A percentile compares a stretch with the other conserved stretches of the same genome.
phyloP scores from a whole-genome alignment of 2,888 invertebrate species.

The Eupeodes luniger region DNA sequence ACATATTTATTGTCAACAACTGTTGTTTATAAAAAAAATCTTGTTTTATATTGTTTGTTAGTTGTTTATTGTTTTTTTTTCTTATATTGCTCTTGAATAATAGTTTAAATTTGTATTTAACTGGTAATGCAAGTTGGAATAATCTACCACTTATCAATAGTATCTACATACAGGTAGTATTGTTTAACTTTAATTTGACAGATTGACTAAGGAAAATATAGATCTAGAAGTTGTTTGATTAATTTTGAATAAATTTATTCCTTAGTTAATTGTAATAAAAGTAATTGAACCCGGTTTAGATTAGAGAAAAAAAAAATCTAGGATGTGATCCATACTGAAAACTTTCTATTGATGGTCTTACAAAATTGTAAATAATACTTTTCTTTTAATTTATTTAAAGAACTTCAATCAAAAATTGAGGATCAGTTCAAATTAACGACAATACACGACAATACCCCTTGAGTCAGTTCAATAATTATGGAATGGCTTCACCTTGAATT shows the following conservation, averaged over 20 bases:
- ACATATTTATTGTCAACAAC: slow-evolving; percentile 66
- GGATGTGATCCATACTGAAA: not conserved
- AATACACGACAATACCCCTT: no score
- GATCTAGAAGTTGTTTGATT: not conserved
- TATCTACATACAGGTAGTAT: no score
- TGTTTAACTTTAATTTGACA: not conserved
- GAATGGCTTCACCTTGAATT: no score
- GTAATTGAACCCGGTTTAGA: not conserved
- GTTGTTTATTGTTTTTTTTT: slow-evolving; percentile 15
- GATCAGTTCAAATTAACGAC: no score
- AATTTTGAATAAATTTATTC: not conserved
- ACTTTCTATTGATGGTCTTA: no score
- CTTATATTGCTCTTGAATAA: not conserved
- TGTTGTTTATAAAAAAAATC: slow-evolving; percentile 55
- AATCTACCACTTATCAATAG: not conserved
- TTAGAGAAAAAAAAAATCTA: no score
- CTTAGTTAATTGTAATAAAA: not conserved
- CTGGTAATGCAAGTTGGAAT: not conserved
- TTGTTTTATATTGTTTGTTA: slow-evolving; percentile 40
- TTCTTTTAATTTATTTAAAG: no score
- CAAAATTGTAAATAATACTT: no score
- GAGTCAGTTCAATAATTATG: no score
- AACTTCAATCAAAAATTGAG: no score
- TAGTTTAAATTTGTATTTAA: not conserved
- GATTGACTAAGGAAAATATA: slow-evolving; percentile 10